phyloP scores from a whole-genome alignment of 2,113 vertebrate species.

The Rana temporaria region DNA sequence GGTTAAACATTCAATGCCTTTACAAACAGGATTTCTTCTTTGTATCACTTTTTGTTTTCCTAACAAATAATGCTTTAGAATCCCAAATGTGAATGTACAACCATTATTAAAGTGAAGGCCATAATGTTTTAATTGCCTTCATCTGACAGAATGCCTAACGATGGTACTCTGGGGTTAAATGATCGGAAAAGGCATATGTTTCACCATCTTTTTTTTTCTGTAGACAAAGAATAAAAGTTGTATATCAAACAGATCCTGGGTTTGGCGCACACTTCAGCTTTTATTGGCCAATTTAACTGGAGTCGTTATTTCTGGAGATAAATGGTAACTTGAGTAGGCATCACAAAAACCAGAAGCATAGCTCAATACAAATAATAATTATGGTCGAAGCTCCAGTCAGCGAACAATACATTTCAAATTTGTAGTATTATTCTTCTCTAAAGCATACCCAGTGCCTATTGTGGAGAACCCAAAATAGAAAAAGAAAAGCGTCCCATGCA shows the following conservation, averaged over 20 bases:
- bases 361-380: conserved; percentile 40
- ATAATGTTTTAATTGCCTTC: not conserved
- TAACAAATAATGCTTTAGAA: no score
- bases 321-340: conserved; percentile 37
- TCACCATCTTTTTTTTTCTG: conserved; percentile 15
- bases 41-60: no score
- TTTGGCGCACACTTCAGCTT: conserved; percentile 20
- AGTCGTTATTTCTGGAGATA: conserved; percentile 25
- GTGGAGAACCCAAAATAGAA: no score
- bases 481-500: no score
- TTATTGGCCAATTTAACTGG: conserved; percentile 22
- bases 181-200: conserved; percentile 30
- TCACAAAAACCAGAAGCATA: conserved; percentile 34
- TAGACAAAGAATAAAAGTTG: conserved; percentile 38
- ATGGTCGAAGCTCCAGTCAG: not conserved
- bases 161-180: conserved; percentile 28
- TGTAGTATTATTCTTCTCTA: not conserved
- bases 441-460: conserved; percentile 14
- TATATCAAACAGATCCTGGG: conserved; percentile 27
- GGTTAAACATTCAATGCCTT: no score
- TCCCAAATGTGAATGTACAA: no score
- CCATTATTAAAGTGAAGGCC: not conserved
- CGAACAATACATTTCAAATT: conserved; percentile 32
- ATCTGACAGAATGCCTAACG: conserved; percentile 21
- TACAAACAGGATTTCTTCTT: no score